Evolutionary conservation across 2,113 vertebrate species (phyloP).

Genomic region (Colistium nudipinnis): DNA sequence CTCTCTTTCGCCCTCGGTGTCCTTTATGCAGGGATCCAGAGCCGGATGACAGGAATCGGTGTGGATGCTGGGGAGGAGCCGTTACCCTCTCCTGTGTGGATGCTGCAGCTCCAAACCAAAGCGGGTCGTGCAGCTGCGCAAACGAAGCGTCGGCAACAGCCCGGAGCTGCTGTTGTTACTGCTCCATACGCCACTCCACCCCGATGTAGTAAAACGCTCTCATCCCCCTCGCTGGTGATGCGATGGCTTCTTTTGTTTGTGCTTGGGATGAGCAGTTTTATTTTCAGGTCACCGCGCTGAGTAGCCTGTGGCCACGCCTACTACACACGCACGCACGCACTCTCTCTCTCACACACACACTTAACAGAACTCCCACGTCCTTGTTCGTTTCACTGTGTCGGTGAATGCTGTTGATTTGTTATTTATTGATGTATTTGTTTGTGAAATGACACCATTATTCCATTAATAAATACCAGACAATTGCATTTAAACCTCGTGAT

Average conservation of each 20-base stretch:
- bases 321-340: neutral
- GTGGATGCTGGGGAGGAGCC: slow-evolving; percentile 2
- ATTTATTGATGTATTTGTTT: no score
- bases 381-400: accelerated
- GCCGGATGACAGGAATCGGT: no score
- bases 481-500: no score
- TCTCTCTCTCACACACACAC: neutral
- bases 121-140: slow-evolving; percentile 54
- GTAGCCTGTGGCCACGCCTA: neutral
- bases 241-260: no score
- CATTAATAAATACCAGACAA: neutral
- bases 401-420: neutral
- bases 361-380: neutral
- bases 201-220: neutral
- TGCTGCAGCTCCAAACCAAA: slow-evolving; percentile 27
- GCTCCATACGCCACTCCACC: neutral
- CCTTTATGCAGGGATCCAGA: neutral
- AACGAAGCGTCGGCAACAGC: slow-evolving; percentile 29
- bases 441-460: neutral
- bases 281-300: neutral
- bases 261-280: neutral
- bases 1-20: neutral
- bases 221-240: neutral
- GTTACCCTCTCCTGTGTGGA: neutral
- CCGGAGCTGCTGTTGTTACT: slow-evolving; percentile 3